A percentile compares a stretch with the other conserved stretches of the same genome.
Evolutionary conservation across 2,797 vertebrate species (phyloP).

Genomic region (Microchirus variegatus): DNA sequence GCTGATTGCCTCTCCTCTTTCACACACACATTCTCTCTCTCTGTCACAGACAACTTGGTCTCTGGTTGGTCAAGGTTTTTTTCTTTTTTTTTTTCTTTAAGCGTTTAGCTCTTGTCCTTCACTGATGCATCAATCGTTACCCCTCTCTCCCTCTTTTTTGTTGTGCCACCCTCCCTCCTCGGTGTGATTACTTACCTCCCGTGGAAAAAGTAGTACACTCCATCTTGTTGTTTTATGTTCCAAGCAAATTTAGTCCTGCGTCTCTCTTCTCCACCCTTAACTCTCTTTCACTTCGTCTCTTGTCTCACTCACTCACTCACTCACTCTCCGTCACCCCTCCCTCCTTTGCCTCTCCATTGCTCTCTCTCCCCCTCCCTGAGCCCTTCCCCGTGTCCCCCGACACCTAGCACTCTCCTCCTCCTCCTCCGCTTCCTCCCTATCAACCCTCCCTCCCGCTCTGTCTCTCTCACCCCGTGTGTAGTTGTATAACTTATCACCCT

Average conservation of each 20-base stretch:
- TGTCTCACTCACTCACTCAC: constrained; percentile 58
- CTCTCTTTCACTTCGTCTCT: constrained; percentile 71
- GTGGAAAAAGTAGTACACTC: constrained; percentile 65
- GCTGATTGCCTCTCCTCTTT: constrained; percentile 17
- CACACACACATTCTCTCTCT: constrained; percentile 12
- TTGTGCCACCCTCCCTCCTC: constrained; percentile 22
- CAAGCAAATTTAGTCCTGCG: constrained; percentile 73
- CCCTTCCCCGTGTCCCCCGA: constrained; percentile 52
- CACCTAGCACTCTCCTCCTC: constrained; percentile 50
- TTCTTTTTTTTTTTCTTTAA: constrained; percentile 1
- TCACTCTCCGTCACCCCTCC: constrained; percentile 45
- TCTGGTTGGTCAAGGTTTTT: constrained; percentile 21
- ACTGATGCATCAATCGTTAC: constrained; percentile 45
- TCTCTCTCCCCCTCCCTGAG: constrained; percentile 24
- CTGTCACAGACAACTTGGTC: constrained; percentile 49
- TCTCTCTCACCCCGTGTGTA: constrained; percentile 30
- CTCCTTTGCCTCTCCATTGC: constrained; percentile 17
- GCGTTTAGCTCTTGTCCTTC: constrained; percentile 47
- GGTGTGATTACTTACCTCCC: constrained; percentile 70
- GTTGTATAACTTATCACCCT: constrained; percentile 73
- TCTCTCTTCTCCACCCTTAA: constrained; percentile 71
- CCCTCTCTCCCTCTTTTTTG: constrained; percentile 7
- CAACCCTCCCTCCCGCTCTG: constrained; percentile 13
- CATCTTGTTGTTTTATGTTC: constrained; percentile 77
- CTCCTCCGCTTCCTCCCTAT: constrained; percentile 32